Evolutionary conservation across 2,888 invertebrate species (phyloP), one percentile per base, ranked within the genome.

Genomic region (Halictus quadricinctus): DNA sequence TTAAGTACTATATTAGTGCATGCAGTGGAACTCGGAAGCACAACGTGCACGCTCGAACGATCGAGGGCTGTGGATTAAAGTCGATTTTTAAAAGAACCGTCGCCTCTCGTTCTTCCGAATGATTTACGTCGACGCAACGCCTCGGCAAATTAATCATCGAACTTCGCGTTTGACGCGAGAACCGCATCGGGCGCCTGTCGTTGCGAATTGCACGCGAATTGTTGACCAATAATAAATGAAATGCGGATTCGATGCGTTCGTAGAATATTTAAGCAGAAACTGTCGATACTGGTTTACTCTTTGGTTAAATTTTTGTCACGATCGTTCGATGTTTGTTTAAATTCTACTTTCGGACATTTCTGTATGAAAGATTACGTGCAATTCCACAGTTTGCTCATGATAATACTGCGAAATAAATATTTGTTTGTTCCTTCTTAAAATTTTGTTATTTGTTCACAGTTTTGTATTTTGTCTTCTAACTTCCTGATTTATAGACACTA

Each of bases 1-100:
- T 70, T 83, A 80, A 70, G 80, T 77, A 77, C 83, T 73, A 76
- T 75, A 82, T 83, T 86, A 82, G 75, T 88, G 79, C 89, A 90
- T 90, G 90, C 90, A 80, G 64, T 66, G 81, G 81, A 78, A 81
- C 54, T 86, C 70, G 77, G 72, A 89, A 90, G 88, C 88, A 79
- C 79, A 77, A 85, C 74, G 80, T 85, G 86, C 90, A 90, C 88
- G 88, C 88, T 84, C 79, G 64, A 60, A 85, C 72, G 81, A 70
- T 74, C 25, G 86, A 64, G 48, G 29, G 36, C 36, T 64, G 54
- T n/a, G 21, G 36, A 66, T 66, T 41, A 25, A 29, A 29, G 7
- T 64, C 64, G 7, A 64, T 64, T 15, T 58, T 58, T 58, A n/a
- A 58, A n/a, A n/a, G n/a, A n/a, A 58, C 58, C n/a, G 58, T 58